Evolutionary conservation across 92 coral and sea anemone species (phyloP).

Genomic region (Porites cylindrica): DNA sequence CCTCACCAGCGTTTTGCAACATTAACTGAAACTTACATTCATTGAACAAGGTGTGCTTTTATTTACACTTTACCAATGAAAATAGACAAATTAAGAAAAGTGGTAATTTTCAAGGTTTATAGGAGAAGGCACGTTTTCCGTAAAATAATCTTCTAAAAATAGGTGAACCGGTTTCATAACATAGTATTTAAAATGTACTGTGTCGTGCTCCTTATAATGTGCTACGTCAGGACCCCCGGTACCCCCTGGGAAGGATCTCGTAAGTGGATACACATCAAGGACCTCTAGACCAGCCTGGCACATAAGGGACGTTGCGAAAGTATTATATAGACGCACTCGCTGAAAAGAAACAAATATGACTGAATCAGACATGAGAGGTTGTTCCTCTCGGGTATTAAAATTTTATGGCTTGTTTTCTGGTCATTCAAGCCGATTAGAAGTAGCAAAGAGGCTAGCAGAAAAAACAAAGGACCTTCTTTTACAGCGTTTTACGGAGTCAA

Average conservation of each 20-base stretch:
- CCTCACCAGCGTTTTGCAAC: too few relatives aligned
- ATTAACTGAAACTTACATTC: too few relatives aligned
- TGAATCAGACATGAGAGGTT: neutral
- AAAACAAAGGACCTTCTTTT: too few relatives aligned
- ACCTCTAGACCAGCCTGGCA: slow-evolving; percentile 89
- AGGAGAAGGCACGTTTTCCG: slow-evolving; percentile 62
- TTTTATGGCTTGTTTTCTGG: too few relatives aligned
- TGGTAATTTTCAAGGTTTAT: slow-evolving; percentile 69
- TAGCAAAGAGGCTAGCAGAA: too few relatives aligned
- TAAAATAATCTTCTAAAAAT: slow-evolving; percentile 73
- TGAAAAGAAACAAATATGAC: slow-evolving; percentile 13
- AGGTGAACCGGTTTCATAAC: slow-evolving; percentile 81
- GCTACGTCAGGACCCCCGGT: slow-evolving; percentile 97
- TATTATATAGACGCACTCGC: slow-evolving; percentile 89
- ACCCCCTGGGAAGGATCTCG: slow-evolving; percentile 90
- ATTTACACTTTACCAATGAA: too few relatives aligned
- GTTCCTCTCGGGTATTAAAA: too few relatives aligned
- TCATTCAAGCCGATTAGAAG: too few relatives aligned
- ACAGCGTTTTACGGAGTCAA: too few relatives aligned
- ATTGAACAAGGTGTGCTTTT: neutral
- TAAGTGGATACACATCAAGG: slow-evolving; percentile 91
- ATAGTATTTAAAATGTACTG: slow-evolving; percentile 86
- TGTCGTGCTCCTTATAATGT: slow-evolving; percentile 92
- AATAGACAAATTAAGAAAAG: slow-evolving; percentile 56
- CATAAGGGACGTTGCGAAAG: slow-evolving; percentile 87